These are phyloP conservation scores for Plumapathes pennacea DNA, from an alignment of 92 coral and sea anemone genomes.

Conservation along the genomic window DNA sequence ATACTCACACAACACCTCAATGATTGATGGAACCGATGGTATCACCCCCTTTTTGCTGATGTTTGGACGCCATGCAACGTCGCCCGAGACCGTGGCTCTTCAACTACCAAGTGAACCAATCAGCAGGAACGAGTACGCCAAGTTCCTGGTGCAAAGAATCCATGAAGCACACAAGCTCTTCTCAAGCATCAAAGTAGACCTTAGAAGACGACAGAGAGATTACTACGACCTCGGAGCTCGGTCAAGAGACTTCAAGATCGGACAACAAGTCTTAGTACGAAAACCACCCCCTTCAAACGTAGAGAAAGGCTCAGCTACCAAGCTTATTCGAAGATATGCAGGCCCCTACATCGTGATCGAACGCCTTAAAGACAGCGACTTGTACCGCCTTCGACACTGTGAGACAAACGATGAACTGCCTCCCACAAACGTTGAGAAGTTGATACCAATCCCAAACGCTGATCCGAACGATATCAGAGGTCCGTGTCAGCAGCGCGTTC, in stretches of 20 bases:
- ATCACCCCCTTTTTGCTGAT: constrained; percentile 29
- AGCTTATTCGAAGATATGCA: constrained; percentile 11
- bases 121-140: constrained; percentile 8
- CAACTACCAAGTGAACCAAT: constrained; percentile 5
- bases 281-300: constrained; percentile 26
- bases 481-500: not conserved
- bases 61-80: constrained; percentile 31
- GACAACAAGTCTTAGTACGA: constrained; percentile 24
- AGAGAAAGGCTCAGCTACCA: constrained; percentile 15
- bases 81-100: constrained; percentile 24
- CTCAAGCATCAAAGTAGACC: constrained; percentile 23
- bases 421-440: constrained; percentile 23
- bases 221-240: constrained; percentile 14
- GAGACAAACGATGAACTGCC: constrained; percentile 1
- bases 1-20: constrained; percentile 18
- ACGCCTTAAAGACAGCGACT: constrained; percentile 20
- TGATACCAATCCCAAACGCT: constrained; percentile 26
- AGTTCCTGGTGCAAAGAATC: constrained; percentile 20
- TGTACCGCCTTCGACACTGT: constrained; percentile 11
- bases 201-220: constrained; percentile 25
- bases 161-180: constrained; percentile 32
- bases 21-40: constrained; percentile 19
- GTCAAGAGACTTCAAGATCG: not conserved
- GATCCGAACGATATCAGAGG: constrained; percentile 7
- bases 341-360: constrained; percentile 10